Conservation (phyloP, 30 jellyfish, hydroid and myxozoan genomes). For the Hydractinia symbiolongicarpus region DNA sequence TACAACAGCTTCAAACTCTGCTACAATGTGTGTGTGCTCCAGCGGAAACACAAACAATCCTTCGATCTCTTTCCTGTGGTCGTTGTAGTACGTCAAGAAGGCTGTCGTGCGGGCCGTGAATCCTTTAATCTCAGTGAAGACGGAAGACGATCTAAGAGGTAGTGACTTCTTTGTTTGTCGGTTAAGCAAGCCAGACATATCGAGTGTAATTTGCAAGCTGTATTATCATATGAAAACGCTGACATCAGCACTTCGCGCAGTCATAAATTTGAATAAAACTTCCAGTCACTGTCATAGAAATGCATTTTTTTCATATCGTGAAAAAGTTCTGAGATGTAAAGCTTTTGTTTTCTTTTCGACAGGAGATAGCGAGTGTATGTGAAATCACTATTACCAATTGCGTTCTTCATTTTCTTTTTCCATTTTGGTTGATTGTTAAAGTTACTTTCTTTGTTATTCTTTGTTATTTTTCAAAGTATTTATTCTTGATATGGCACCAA, state of each 20-base stretch:
- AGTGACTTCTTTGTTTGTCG: conserved; percentile 57
- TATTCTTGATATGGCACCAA: no score
- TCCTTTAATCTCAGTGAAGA: conserved; percentile 82
- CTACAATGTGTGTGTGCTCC: conserved; percentile 59
- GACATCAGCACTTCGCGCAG: not conserved
- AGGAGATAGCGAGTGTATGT: no score
- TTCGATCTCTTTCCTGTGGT: conserved; percentile 63
- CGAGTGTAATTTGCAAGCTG: not conserved
- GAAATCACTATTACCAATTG: no score
- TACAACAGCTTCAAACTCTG: conserved; percentile 80
- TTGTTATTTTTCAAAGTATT: no score
- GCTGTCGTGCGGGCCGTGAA: conserved; percentile 95
- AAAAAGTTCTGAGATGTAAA: no score
- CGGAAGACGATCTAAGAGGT: conserved; percentile 77
- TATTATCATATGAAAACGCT: not conserved
- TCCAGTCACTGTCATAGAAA: no score
- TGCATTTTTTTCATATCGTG: no score
- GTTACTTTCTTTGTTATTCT: no score
- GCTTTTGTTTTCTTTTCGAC: no score
- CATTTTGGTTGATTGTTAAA: no score
- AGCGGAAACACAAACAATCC: conserved; percentile 82
- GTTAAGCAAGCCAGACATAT: conserved; percentile 84
- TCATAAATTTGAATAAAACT: no score
- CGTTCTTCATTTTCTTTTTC: no score
- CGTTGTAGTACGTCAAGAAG: conserved; percentile 75